phyloP scores from a whole-genome alignment of 2,888 invertebrate genomes.

The Idaea dimidiata region DNA sequence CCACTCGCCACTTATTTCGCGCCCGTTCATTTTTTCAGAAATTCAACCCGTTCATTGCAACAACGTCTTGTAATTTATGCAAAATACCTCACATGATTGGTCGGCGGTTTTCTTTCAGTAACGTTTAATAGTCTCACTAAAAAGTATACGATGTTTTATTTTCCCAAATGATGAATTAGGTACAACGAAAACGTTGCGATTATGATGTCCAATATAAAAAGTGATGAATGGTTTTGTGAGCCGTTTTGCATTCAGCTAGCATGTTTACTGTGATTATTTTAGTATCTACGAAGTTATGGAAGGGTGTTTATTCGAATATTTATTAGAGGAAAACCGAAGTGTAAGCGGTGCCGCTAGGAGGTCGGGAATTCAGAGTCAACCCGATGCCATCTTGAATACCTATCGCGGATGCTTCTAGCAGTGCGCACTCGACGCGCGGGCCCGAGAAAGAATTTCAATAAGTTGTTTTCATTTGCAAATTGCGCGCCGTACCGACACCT shows the following conservation, averaged over 20 bases:
- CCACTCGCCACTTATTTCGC: slow-evolving; percentile 62
- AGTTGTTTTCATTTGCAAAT: slow-evolving; percentile 81
- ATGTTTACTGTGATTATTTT: not conserved
- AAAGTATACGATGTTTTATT: slow-evolving; percentile 36
- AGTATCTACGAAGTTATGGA: not conserved
- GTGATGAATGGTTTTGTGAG: slow-evolving; percentile 8
- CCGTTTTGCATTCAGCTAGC: slow-evolving; percentile 3
- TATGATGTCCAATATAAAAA: slow-evolving; percentile 8
- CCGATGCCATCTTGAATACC: slow-evolving; percentile 51
- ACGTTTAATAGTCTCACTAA: slow-evolving; percentile 44
- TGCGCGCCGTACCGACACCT: slow-evolving; percentile 73
- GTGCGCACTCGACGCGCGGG: slow-evolving; percentile 47
- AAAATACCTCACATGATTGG: slow-evolving; percentile 71
- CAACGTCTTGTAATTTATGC: slow-evolving; percentile 64
- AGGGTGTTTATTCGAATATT: slow-evolving; percentile 18
- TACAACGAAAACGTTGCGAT: not conserved
- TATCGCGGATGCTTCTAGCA: slow-evolving; percentile 43
- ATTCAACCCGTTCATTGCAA: slow-evolving; percentile 60
- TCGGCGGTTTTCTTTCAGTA: slow-evolving; percentile 51
- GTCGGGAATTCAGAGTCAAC: slow-evolving; percentile 39
- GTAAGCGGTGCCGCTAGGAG: slow-evolving; percentile 15
- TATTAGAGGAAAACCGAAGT: slow-evolving; percentile 14
- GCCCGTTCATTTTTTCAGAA: slow-evolving; percentile 69
- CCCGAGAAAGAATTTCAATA: slow-evolving; percentile 77
- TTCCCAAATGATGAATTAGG: not conserved